A percentile compares a stretch with the other conserved stretches of the same genome.
phyloP scores from a whole-genome alignment of 2,113 vertebrate genomes.

The Uria lomvia region DNA sequence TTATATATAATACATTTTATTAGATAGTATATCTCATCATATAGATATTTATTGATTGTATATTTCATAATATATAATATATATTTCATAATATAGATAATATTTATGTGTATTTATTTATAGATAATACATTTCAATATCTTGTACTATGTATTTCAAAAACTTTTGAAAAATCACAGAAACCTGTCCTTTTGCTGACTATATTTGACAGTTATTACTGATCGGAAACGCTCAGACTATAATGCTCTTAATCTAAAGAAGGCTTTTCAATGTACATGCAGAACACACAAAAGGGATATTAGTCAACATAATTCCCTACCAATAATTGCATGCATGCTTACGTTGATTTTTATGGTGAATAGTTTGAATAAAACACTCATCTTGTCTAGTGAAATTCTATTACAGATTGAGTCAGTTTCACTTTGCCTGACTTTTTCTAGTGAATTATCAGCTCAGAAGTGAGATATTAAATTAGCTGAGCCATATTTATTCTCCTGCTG shows the following conservation, averaged over 20 bases:
- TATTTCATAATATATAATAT: no score
- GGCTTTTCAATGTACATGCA: not conserved
- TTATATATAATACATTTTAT: not conserved
- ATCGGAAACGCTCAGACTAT: not conserved
- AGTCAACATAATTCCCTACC: not conserved
- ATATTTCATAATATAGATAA: no score
- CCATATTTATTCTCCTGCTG: not conserved
- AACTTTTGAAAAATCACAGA: not conserved
- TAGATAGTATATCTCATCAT: not conserved
- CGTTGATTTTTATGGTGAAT: not conserved
- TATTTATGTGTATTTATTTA: not conserved
- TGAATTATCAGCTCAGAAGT: not conserved
- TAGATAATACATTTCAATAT: not conserved
- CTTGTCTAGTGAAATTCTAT: not conserved
- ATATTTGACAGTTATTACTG: not conserved
- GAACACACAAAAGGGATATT: not conserved
- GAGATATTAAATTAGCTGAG: not conserved
- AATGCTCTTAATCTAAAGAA: not conserved
- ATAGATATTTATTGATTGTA: not conserved
- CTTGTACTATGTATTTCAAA: not conserved
- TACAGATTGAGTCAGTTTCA: not conserved
- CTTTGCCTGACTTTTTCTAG: not conserved
- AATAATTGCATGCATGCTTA: not conserved
- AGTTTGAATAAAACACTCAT: not conserved
- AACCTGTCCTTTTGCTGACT: not conserved